A percentile compares a stretch with the other conserved stretches of the same genome.
Conservation (phyloP, 2,797 vertebrate genomes). For the Thamnophis elegans region DNA sequence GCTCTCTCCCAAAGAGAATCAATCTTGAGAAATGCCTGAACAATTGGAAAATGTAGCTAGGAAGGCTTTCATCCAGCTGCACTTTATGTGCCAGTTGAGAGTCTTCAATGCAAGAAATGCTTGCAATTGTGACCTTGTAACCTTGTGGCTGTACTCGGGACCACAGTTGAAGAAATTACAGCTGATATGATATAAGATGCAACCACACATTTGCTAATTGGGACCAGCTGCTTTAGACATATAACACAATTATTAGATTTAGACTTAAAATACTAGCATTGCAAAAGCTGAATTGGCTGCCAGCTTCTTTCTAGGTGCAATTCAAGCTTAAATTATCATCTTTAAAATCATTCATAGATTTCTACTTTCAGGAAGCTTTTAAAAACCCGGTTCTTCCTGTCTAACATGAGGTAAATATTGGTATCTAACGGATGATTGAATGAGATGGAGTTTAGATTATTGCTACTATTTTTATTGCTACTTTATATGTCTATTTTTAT, state of each 20-base stretch:
- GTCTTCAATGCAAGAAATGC: neutral
- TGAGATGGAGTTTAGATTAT: neutral
- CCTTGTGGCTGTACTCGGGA: neutral
- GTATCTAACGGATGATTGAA: neutral
- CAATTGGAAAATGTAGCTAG: neutral
- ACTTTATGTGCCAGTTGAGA: neutral
- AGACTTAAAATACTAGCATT: neutral
- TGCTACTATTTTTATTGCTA: neutral
- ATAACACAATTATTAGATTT: neutral
- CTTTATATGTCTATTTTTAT: neutral
- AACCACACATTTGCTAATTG: neutral
- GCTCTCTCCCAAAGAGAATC: neutral
- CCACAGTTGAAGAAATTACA: neutral
- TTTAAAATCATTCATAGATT: neutral
- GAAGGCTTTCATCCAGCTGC: neutral
- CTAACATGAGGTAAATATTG: neutral
- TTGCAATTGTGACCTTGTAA: neutral
- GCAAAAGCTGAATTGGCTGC: neutral
- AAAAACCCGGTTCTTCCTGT: neutral
- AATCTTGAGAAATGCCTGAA: neutral
- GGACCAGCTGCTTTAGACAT: neutral
- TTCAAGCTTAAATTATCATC: neutral
- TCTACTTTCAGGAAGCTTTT: neutral
- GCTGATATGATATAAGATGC: neutral
- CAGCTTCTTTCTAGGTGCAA: neutral